Base-by-base conservation (phyloP, 2,888 invertebrate genomes). In the Acleris cristana region DNA sequence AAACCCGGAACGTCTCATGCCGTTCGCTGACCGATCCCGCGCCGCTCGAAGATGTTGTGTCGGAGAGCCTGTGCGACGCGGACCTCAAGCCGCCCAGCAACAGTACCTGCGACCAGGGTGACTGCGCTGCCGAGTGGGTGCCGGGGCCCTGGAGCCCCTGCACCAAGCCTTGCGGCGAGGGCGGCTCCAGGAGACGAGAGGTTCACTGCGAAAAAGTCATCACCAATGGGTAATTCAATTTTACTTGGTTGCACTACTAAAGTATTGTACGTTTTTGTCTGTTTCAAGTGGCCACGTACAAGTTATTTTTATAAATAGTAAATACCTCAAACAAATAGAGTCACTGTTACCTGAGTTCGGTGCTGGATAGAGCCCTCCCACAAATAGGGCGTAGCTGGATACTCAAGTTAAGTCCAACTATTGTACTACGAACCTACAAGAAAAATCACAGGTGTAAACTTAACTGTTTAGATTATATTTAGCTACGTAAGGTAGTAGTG, bases 121-220 rank as follows among this genome's bases (percentile, higher is more conserved):
- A 97, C 0, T 98, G 99, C 84, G 23, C 52, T 19, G 56, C 66
- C 10, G 45, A 52, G 80, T 99, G 98, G 98, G 94, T 95, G 30
- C 94, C 94, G 57, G 95, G 95, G 3, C 92, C 94, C 0, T 99
- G 99, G 98, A 94, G 95, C 1, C 93, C 95, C 49, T 99, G 99
- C 86, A 96, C 96, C 52, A 95, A 95, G 72, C 94, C 95, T 2
- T 99, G 98, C 81, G 98, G 98, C 7, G 93, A 94, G 40, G 96
- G 95, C 62, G 97, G 97, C 26, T 90, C 93, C 45, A 95, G 95
- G 78, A 95, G 94, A 3, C 90, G 97, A 66, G 93, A 95, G 73
- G 94, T 98, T 45, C 95, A 95, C 75, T 99, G 99, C 84, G 96
- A 97, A 81, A 96, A 96, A 83, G 93, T 96, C 70, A 94, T 96